Evolutionary conservation across 2,888 invertebrate species (phyloP).

Genomic region (Noctua janthina): DNA sequence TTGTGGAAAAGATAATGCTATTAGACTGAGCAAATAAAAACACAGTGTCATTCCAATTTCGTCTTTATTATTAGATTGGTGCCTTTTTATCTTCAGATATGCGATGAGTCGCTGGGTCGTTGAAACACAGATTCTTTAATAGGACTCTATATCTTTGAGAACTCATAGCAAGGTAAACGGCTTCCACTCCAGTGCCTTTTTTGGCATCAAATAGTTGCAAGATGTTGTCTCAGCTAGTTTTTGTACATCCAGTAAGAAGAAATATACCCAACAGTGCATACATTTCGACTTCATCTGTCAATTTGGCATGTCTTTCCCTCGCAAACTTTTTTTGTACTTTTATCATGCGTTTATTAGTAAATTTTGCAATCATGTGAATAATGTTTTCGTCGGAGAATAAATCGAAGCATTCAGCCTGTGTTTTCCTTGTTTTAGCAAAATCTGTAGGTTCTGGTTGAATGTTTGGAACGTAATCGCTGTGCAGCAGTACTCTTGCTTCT

Average conservation of each 20-base stretch:
- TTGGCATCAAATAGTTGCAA: no score
- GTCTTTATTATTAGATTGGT: not conserved
- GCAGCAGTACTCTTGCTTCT: constrained; percentile 33
- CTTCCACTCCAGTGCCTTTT: no score
- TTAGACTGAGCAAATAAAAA: constrained; percentile 10
- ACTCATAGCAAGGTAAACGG: no score
- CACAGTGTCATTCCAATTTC: constrained; percentile 12
- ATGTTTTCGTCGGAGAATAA: constrained; percentile 57
- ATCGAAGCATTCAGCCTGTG: constrained; percentile 40
- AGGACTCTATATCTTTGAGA: no score
- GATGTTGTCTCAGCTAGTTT: no score
- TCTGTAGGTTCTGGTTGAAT: constrained; percentile 41
- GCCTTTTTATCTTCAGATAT: no score
- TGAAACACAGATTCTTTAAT: no score
- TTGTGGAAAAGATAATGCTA: not conserved
- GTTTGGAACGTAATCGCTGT: constrained; percentile 39
- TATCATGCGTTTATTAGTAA: constrained; percentile 49
- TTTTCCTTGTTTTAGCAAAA: constrained; percentile 38
- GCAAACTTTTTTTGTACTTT: constrained; percentile 45
- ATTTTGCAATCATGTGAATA: constrained; percentile 46
- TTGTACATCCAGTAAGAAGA: constrained; percentile 26
- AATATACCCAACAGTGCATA: no score
- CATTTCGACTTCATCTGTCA: constrained; percentile 41
- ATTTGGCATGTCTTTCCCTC: constrained; percentile 49
- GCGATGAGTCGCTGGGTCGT: no score